A percentile compares a stretch with the other conserved stretches of the same genome.
These are phyloP conservation scores for Danio aesculapii DNA, from an alignment of 2,797 vertebrate genomes.

Conservation along the genomic window DNA sequence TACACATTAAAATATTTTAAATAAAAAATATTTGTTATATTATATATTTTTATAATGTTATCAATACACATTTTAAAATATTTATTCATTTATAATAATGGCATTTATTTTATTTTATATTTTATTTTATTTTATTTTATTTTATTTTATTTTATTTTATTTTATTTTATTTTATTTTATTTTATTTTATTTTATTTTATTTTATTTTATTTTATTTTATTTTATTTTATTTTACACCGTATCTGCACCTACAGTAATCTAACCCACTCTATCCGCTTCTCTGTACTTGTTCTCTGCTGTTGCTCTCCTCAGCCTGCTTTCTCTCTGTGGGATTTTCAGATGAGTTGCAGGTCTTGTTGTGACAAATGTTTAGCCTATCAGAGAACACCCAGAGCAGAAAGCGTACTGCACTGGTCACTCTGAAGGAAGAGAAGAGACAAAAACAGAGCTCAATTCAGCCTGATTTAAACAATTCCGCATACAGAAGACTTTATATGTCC, in stretches of 20 bases:
- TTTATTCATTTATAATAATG: too few relatives aligned
- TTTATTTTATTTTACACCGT: neutral
- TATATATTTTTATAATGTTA: neutral
- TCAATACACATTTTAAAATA: neutral
- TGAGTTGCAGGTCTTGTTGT: constrained; percentile 26
- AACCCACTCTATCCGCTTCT: neutral
- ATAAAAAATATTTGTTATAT: neutral
- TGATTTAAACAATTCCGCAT: constrained; percentile 40
- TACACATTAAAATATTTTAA: too few relatives aligned
- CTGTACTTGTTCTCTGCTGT: neutral
- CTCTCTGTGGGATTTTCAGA: constrained; percentile 10
- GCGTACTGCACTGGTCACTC: constrained; percentile 10
- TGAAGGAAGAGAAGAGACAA: constrained; percentile 28
- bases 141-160: neutral
- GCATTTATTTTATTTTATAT: too few relatives aligned
- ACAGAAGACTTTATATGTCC: constrained; percentile 37
- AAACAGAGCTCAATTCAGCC: constrained; percentile 33
- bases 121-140: neutral
- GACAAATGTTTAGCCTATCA: constrained; percentile 32
- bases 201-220: neutral
- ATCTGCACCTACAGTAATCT: neutral
- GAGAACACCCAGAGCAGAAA: constrained; percentile 12
- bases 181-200: neutral
- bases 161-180: neutral
- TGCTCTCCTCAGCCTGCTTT: neutral